These are phyloP conservation scores for Micromesistius poutassou DNA, from an alignment of 2,797 vertebrate species.

Conservation along the genomic window DNA sequence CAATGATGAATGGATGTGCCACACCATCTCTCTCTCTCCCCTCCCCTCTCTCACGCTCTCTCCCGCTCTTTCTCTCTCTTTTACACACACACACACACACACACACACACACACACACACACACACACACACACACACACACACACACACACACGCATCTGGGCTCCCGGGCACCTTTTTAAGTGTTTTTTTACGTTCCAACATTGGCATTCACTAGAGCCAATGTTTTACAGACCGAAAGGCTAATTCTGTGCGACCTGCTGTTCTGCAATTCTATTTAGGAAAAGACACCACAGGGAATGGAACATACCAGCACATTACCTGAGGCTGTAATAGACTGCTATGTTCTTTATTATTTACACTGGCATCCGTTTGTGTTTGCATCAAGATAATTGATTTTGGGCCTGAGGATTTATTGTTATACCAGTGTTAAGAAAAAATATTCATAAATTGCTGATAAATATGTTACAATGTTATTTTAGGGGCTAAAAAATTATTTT, in stretches of 20 bases:
- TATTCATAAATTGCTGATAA: background rate
- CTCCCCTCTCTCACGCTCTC: background rate
- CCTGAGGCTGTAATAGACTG: background rate
- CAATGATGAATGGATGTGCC: background rate
- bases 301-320: background rate
- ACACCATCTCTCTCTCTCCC: background rate
- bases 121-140: constrained; percentile 11
- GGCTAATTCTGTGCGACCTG: background rate
- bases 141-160: constrained; percentile 12
- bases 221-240: background rate
- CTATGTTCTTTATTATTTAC: too few species aligned
- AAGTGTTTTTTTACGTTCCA: constrained; percentile 1
- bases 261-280: background rate
- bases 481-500: too few species aligned
- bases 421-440: too few species aligned
- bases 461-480: background rate
- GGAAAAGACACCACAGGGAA: background rate
- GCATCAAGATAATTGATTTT: too few species aligned
- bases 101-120: constrained; percentile 13
- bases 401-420: too few species aligned
- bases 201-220: background rate
- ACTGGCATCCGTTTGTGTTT: too few species aligned
- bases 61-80: background rate
- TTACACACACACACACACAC: constrained; percentile 8
- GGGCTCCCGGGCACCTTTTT: background rate